Evolutionary conservation across 1,140 invertebrate genomes (phyloP), one percentile per base, ranked within the genome.

Genomic region (Oreohelix idahoensis): DNA sequence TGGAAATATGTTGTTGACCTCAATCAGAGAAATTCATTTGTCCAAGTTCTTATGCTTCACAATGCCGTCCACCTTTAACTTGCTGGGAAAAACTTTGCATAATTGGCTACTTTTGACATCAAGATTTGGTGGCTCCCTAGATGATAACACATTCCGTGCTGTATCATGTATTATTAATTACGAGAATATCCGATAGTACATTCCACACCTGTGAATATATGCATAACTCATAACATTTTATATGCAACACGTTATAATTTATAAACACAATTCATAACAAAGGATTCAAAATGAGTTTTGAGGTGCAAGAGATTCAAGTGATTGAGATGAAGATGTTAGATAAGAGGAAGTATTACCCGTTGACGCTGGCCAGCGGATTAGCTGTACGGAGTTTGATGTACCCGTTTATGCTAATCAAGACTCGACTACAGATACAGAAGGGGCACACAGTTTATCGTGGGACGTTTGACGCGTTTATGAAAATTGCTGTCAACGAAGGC

Each of bases 321-420:
- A 98, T 99, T 86, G 97, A 99, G 93, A 98, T 98, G 97, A 94
- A 98, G 83, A 99, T 99, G 97, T 97, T 99, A 97, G 96, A 99
- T 92, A 98, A 98, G 89, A 95, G 94, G 29, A 91, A 98, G 95
- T 94, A 98, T 96, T 94, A 98, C 95, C 97, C 98, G 5, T 92
- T 99, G 53, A 98, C 97, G 74, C 96, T 98, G 93, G 92, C 98
- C 0, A 95, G 95, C 88, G 96, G 96, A 2, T 96, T 98, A 91
- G 94, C 95, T 87, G 96, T 99, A 51, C 94, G 98, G 70, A 97
- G 96, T 90, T 94, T 97, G 76, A 94, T 99, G 1, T 99, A 99
- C 93, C 98, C 98, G 0, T 94, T 99, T 84, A 98, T 97, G 49
- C 94, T 99, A 26, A 97, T 99, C 51, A 99, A 99, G 93, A 99